Percentiles rank a stretch among this genome's conserved stretches.
phyloP scores from a whole-genome alignment of 2,113 vertebrate species.

The Corvus hawaiiensis region DNA sequence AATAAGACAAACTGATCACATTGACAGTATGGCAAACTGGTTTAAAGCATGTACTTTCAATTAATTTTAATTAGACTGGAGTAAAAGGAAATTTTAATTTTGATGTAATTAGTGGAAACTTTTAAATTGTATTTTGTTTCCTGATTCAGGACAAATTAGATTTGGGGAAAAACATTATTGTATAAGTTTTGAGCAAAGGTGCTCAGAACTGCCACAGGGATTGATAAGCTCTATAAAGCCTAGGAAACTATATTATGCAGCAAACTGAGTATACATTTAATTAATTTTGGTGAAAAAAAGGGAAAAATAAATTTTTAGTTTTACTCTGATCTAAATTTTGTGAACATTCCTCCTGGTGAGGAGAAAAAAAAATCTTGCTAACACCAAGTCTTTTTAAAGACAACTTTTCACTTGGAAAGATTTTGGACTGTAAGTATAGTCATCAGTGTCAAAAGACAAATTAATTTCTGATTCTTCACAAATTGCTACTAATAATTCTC shows the following conservation, averaged over 20 bases:
- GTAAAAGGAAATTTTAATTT: slow-evolving; percentile 45
- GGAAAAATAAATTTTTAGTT: background rate
- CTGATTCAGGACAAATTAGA: slow-evolving; percentile 5
- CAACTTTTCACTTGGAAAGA: background rate
- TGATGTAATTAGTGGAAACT: background rate
- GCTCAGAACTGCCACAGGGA: background rate
- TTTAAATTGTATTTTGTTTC: slow-evolving; percentile 4
- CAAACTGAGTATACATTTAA: background rate
- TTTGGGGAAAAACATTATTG: background rate
- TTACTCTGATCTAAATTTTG: background rate
- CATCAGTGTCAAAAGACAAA: slow-evolving; percentile 21
- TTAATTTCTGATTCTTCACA: slow-evolving; percentile 46
- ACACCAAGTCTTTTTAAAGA: slow-evolving; percentile 43
- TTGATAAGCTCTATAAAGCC: slow-evolving; percentile 2
- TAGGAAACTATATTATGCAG: background rate
- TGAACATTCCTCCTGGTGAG: background rate
- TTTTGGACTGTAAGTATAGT: background rate
- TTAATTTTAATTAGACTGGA: slow-evolving; percentile 48
- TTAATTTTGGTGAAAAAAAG: background rate
- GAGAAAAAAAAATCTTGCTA: background rate
- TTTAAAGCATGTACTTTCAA: slow-evolving; percentile 13
- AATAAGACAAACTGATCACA: slow-evolving; percentile 40
- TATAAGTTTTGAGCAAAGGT: background rate
- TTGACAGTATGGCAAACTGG: slow-evolving; percentile 1
- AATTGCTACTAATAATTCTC: slow-evolving; percentile 45